These are phyloP conservation scores for Anodontia alba DNA, from an alignment of 2,888 invertebrate species.

Conservation along the genomic window DNA sequence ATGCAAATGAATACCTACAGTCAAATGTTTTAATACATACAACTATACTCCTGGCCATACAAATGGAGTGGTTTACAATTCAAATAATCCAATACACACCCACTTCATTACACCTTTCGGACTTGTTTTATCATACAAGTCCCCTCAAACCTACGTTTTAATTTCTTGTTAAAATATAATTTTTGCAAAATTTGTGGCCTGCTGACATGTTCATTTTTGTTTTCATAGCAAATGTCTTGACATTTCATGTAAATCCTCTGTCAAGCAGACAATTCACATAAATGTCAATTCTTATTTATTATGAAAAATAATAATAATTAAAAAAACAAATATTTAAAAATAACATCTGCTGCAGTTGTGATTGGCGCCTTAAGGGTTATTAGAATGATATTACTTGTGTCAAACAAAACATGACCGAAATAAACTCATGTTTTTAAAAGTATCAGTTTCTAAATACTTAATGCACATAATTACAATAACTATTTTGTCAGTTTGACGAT, in stretches of 20 bases:
- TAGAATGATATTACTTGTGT: too few species aligned
- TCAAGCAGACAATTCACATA: background rate
- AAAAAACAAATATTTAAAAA: too few species aligned
- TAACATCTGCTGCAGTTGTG: too few species aligned
- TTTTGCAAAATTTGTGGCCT: too few species aligned
- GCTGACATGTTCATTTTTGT: too few species aligned
- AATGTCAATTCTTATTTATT: too few species aligned
- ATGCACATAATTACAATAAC: background rate
- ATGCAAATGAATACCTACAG: background rate
- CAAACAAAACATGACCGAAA: background rate
- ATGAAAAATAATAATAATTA: too few species aligned
- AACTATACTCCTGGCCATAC: background rate
- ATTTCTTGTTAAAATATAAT: background rate
- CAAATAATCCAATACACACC: background rate
- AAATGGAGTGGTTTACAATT: background rate
- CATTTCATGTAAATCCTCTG: too few species aligned
- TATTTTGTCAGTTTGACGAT: background rate
- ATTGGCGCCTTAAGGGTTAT: too few species aligned
- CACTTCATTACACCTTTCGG: background rate
- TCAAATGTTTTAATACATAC: too few species aligned
- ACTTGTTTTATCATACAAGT: conserved; percentile 7
- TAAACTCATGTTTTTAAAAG: background rate
- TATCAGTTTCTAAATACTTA: conserved; percentile 4
- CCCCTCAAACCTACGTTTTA: background rate
- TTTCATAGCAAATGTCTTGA: too few species aligned